Conservation (phyloP, 1,140 invertebrate species). For the Mylabris phalerata region DNA sequence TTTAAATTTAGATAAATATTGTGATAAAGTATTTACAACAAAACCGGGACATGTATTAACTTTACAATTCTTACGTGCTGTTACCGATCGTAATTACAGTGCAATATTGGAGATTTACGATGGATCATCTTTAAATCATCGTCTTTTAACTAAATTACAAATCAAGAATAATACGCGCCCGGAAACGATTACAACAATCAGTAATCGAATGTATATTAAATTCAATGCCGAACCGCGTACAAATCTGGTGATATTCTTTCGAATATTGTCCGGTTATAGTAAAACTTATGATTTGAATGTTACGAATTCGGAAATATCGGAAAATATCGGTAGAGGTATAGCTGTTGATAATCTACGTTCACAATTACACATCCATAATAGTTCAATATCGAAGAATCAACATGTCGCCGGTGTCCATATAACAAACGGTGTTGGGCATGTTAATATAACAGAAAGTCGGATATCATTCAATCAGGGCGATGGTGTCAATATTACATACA, state of each 20-base stretch:
- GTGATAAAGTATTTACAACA: constrained; percentile 71
- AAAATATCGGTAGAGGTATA: constrained; percentile 91
- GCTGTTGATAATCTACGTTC: constrained; percentile 78
- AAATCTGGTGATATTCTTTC: constrained; percentile 65
- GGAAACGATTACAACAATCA: constrained; percentile 73
- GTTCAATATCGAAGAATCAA: constrained; percentile 77
- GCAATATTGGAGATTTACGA: constrained; percentile 71
- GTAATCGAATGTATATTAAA: constrained; percentile 68
- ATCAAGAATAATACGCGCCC: constrained; percentile 74
- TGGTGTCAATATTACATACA: constrained; percentile 83
- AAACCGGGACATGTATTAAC: constrained; percentile 72
- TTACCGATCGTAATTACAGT: constrained; percentile 65
- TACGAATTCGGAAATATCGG: constrained; percentile 70
- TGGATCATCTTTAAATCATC: constrained; percentile 61
- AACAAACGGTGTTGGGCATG: constrained; percentile 76
- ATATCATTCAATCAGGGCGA: constrained; percentile 90
- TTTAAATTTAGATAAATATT: constrained; percentile 57
- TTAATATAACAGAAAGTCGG: constrained; percentile 84
- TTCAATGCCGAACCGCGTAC: constrained; percentile 63
- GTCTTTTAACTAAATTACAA: constrained; percentile 58
- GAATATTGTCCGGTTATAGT: constrained; percentile 66
- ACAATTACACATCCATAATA: constrained; percentile 70
- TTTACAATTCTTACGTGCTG: constrained; percentile 71
- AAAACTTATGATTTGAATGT: constrained; percentile 86
- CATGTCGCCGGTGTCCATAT: constrained; percentile 85